phyloP scores from a whole-genome alignment of 2,888 invertebrate species.

The Platycheirus rosarum region DNA sequence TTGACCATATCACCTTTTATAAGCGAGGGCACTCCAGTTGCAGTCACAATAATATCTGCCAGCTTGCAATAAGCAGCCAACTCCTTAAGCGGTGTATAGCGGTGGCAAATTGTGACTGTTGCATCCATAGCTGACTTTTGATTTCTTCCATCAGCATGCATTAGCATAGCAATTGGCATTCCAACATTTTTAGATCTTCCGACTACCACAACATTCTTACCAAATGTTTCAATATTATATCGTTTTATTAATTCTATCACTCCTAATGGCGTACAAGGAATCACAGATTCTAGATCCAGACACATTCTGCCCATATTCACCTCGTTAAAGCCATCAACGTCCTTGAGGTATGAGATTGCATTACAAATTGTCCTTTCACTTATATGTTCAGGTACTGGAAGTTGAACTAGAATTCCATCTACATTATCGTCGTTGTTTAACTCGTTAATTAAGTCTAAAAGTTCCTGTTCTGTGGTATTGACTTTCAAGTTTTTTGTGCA shows the following conservation, averaged over 20 bases:
- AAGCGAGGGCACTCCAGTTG: conserved; percentile 87
- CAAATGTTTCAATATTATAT: conserved; percentile 88
- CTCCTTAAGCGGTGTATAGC: conserved; percentile 90
- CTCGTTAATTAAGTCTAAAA: conserved; percentile 85
- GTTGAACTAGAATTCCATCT: conserved; percentile 91
- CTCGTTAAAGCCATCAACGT: conserved; percentile 94
- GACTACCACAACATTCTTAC: conserved; percentile 92
- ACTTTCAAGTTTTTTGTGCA: conserved; percentile 85
- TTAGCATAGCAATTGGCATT: conserved; percentile 91
- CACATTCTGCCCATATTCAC: conserved; percentile 90
- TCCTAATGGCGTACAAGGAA: conserved; percentile 90
- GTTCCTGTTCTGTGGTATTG: conserved; percentile 85
- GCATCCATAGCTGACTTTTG: conserved; percentile 90
- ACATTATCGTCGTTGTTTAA: conserved; percentile 87
- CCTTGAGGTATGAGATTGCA: conserved; percentile 89
- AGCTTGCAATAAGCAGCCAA: conserved; percentile 85
- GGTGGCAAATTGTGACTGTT: conserved; percentile 93
- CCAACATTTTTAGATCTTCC: conserved; percentile 95
- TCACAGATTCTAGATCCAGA: conserved; percentile 87
- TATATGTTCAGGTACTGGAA: conserved; percentile 90
- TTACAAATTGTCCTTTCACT: conserved; percentile 88
- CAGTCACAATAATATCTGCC: conserved; percentile 79
- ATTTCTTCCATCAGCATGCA: conserved; percentile 88
- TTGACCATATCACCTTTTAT: conserved; percentile 92
- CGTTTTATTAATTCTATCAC: conserved; percentile 81